These are phyloP conservation scores for Cynoglossus semilaevis DNA, from an alignment of 2,113 vertebrate genomes.

Conservation along the genomic window DNA sequence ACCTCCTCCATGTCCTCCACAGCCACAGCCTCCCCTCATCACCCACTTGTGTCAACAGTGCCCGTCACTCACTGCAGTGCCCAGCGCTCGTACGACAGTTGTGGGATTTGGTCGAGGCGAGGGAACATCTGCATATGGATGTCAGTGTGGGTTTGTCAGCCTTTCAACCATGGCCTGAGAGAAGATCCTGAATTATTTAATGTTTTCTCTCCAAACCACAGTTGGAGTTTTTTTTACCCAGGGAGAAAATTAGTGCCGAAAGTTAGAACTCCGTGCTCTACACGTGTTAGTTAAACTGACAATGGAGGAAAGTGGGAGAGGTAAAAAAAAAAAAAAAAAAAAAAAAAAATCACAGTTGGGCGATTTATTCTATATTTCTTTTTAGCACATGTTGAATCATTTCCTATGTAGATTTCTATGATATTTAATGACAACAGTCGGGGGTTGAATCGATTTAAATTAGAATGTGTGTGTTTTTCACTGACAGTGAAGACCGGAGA, in stretches of 20 bases:
- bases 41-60: slow-evolving; percentile 65
- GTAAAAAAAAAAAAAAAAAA: background rate
- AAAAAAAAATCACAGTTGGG: background rate
- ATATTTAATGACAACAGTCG: too few relatives aligned
- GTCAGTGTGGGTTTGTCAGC: slow-evolving; percentile 69
- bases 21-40: slow-evolving; percentile 30
- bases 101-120: slow-evolving; percentile 56
- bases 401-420: too few relatives aligned
- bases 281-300: slow-evolving; percentile 31
- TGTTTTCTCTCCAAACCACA: slow-evolving; percentile 8
- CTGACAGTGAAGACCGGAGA: background rate
- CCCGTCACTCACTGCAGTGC: slow-evolving; percentile 68
- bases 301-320: too few relatives aligned
- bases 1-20: slow-evolving; percentile 12
- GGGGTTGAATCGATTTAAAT: too few relatives aligned
- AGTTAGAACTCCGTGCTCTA: slow-evolving; percentile 48
- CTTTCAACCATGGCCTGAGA: slow-evolving; percentile 58
- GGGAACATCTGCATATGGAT: slow-evolving; percentile 73
- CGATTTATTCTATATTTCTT: too few relatives aligned
- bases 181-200: slow-evolving; percentile 71
- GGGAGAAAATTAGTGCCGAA: slow-evolving; percentile 52
- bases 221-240: slow-evolving; percentile 49
- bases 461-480: too few relatives aligned
- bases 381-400: too few relatives aligned
- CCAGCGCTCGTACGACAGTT: slow-evolving; percentile 42